Conservation (phyloP, 2,888 invertebrate species). For the Balanococcus diminutus region DNA sequence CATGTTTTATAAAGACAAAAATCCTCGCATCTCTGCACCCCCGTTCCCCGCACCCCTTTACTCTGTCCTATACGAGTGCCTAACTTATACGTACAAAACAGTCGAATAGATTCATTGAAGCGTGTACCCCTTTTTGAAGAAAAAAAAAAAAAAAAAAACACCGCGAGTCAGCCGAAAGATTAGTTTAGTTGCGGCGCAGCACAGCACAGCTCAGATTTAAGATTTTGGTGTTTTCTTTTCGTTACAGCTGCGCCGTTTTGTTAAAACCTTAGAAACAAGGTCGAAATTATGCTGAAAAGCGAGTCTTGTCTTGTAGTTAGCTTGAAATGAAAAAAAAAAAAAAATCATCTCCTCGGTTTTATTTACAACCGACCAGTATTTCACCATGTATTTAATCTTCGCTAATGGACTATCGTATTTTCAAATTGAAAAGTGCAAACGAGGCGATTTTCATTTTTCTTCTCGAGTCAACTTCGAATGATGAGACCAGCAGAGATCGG, state of each 20-base stretch:
- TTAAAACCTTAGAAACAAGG: neutral
- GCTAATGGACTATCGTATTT: neutral
- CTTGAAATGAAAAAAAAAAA: neutral
- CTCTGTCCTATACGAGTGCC: no score
- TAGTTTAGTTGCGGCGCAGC: neutral
- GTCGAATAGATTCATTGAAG: conserved; percentile 18
- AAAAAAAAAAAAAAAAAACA: conserved; percentile 14
- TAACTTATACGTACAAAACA: no score
- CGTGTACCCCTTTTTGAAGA: neutral
- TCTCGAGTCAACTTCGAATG: neutral
- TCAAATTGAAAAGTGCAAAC: neutral
- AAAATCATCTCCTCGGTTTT: neutral
- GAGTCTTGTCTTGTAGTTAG: neutral
- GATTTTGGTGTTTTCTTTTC: neutral
- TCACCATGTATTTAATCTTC: conserved; percentile 16
- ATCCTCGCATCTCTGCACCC: neutral
- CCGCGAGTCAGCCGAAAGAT: conserved; percentile 1
- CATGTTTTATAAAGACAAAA: neutral
- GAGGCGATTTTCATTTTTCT: neutral
- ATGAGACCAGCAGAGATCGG: no score
- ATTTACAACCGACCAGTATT: neutral
- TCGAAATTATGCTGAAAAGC: conserved; percentile 11
- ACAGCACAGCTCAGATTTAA: neutral
- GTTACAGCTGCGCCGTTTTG: neutral
- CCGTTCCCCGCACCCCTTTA: neutral